A percentile compares a stretch with the other conserved stretches of the same genome.
Conservation (phyloP, 2,888 invertebrate species). For the Cremastobaeus sp. region DNA sequence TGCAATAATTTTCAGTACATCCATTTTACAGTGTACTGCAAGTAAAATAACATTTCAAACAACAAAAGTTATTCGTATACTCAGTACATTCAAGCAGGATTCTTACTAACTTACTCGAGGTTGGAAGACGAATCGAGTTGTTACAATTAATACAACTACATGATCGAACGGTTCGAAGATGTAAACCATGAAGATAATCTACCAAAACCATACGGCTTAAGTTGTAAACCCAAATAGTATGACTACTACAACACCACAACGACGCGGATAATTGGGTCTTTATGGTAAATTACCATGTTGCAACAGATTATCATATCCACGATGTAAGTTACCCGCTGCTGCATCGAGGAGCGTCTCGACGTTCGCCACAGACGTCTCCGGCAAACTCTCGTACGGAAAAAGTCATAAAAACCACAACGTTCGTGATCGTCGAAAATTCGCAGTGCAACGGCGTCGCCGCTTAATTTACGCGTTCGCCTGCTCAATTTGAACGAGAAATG, state of each 20-base stretch:
- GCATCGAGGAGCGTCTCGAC: background rate
- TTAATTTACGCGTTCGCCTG: too few species aligned
- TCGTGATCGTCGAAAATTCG: too few species aligned
- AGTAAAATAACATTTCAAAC: too few species aligned
- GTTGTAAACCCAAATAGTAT: slow-evolving; percentile 34
- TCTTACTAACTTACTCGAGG: too few species aligned
- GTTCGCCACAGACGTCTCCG: background rate
- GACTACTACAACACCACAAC: slow-evolving; percentile 28
- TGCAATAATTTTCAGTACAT: too few species aligned
- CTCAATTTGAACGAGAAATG: too few species aligned
- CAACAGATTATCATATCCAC: slow-evolving; percentile 38
- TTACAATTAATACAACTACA: background rate
- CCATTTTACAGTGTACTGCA: too few species aligned
- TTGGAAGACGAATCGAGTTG: too few species aligned
- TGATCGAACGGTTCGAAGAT: slow-evolving; percentile 1
- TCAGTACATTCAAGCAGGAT: too few species aligned
- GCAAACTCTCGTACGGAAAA: background rate
- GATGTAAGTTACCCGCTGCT: slow-evolving; percentile 18
- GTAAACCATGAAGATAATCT: slow-evolving; percentile 16
- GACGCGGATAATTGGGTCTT: slow-evolving; percentile 27
- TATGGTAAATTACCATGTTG: slow-evolving; percentile 27
- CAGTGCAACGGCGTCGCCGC: too few species aligned
- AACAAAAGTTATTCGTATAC: too few species aligned
- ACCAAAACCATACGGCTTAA: slow-evolving; percentile 28
- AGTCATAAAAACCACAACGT: background rate